Percentiles rank a stretch among this genome's conserved stretches.
These are phyloP conservation scores for Rugalucina vietnamica DNA, from an alignment of 2,888 invertebrate species.

Conservation along the genomic window DNA sequence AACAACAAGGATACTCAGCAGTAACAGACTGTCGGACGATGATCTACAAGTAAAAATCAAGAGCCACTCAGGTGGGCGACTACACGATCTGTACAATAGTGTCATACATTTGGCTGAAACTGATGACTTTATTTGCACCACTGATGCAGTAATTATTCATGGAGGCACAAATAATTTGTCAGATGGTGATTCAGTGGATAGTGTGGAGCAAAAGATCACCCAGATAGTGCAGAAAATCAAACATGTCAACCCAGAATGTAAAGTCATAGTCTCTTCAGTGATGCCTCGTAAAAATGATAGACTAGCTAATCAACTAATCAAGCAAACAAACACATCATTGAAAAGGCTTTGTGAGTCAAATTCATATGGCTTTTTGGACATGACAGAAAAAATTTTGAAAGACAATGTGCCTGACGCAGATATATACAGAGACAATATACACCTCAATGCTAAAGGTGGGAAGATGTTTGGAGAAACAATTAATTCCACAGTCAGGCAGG, in stretches of 20 bases:
- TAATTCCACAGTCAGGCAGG: background rate
- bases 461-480: background rate
- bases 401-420: background rate
- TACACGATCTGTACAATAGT: background rate
- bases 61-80: background rate
- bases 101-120: too few species aligned
- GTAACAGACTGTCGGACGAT: too few species aligned
- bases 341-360: background rate
- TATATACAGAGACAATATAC: background rate
- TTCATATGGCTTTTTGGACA: background rate
- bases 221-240: background rate
- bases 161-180: slow-evolving; percentile 1
- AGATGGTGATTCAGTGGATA: background rate
- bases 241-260: too few species aligned
- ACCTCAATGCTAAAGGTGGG: background rate
- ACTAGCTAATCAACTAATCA: background rate
- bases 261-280: background rate
- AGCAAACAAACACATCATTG: background rate
- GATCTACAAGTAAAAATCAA: background rate
- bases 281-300: background rate
- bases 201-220: background rate
- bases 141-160: background rate
- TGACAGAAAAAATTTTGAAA: background rate
- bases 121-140: background rate
- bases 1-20: background rate